These are phyloP conservation scores for Polypedilum vanderplanki DNA, from an alignment of 1,140 invertebrate genomes.

Conservation along the genomic window DNA sequence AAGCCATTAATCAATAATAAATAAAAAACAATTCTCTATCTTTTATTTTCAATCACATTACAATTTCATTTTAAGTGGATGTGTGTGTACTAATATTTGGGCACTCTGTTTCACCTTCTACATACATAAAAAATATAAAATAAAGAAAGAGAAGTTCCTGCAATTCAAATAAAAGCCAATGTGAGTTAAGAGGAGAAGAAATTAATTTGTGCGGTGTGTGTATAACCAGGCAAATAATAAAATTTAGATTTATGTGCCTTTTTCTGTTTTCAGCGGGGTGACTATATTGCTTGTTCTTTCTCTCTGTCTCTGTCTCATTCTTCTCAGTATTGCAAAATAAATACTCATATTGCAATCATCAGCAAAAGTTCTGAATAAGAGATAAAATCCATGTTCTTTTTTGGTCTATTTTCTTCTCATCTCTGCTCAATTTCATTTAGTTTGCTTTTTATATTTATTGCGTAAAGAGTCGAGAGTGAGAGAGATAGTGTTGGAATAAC, in stretches of 20 bases:
- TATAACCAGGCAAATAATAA: slow-evolving; percentile 23
- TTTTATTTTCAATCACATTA: slow-evolving; percentile 24
- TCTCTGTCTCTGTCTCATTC: no score
- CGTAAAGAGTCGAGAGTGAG: neutral
- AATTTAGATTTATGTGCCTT: slow-evolving; percentile 27
- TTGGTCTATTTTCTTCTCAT: neutral
- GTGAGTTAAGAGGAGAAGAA: neutral
- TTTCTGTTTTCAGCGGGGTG: neutral
- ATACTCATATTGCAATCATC: no score
- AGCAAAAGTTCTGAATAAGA: no score
- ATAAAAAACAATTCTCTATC: slow-evolving; percentile 22
- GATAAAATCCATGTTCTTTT: slow-evolving; percentile 10
- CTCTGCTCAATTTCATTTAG: neutral
- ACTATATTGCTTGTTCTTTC: neutral
- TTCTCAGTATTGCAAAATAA: no score
- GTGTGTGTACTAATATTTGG: slow-evolving; percentile 22
- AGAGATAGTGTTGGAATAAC: neutral
- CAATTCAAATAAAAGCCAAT: neutral
- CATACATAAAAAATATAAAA: neutral
- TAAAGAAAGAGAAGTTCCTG: neutral
- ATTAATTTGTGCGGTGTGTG: slow-evolving; percentile 24
- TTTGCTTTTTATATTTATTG: neutral
- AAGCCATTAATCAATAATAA: slow-evolving; percentile 28
- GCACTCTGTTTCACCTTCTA: neutral
- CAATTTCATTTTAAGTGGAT: slow-evolving; percentile 28